Evolutionary conservation across 2,113 vertebrate genomes (phyloP), one percentile per base, ranked within the genome.

Genomic region (human): DNA sequence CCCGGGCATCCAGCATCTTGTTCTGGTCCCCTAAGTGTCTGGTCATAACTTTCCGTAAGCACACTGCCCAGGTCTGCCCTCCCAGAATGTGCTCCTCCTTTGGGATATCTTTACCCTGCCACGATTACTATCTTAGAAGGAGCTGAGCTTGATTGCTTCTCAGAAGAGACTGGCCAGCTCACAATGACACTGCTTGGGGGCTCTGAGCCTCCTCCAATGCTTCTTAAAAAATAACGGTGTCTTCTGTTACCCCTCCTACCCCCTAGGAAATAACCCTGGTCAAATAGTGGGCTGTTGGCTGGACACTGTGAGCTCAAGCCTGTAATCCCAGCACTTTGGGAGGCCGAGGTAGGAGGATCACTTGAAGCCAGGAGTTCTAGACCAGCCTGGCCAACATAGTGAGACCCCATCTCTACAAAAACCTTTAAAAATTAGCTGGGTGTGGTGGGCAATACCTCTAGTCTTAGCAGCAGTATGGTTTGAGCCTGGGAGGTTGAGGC

Each of bases 171-270:
- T 16, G 11, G 38, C 61, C 38, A 73, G 8, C 23, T 43, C 22
- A 3, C 3, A 1, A 23, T 0, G 52, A 35, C 2, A 20, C 72
- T 3, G 4, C 18, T 59, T 43, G 5, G 32, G 7, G 59, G 5
- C 22, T 59, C 72, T 52, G 61, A 40, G 73, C 48, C 35, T 59
- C 40, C 40, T 35, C 8, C 3, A 23, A 61, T 52, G 27, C 52
- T 85, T 52, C 70, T 50, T 61, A 16, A 75, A 25, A 27, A 43
- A 23, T 8, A 27, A 30, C 4, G 3, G 4, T 64, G 68, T 27
- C 43, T 23, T 35, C 12, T 72, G 30, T 5, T 13, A 66, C 43
- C 3, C 20, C 20, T 5, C n/a, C 52, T 30, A 18, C 8, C 30
- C 22, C 35, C 18, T 5, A 0, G 27, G 43, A 17, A 61, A 52